Conservation (phyloP, 2,888 invertebrate species). For the Carcina quercana region DNA sequence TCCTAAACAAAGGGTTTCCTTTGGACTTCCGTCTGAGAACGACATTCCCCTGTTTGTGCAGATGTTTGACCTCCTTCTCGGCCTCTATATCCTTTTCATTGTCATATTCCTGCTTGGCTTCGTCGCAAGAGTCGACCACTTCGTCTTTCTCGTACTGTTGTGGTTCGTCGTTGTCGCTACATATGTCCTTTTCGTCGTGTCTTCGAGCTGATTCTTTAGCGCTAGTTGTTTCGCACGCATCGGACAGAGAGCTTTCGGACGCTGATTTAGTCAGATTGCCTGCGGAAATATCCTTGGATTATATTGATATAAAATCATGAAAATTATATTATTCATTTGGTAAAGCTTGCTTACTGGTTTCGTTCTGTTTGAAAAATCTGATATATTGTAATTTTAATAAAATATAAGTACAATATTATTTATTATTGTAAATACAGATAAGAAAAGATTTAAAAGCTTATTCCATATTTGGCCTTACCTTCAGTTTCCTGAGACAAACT, state of each 20-base stretch:
- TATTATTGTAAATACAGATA: no score
- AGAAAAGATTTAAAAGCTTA: no score
- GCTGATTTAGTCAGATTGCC: conserved; percentile 82
- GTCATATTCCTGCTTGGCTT: conserved; percentile 45
- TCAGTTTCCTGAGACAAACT: conserved; percentile 80
- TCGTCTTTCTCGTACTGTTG: conserved; percentile 27
- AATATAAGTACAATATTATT: no score
- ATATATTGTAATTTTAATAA: no score
- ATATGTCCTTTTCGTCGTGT: conserved; percentile 82
- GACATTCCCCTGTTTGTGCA: conserved; percentile 69
- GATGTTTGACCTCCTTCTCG: conserved; percentile 32
- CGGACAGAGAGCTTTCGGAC: conserved; percentile 92
- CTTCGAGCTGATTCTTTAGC: conserved; percentile 81
- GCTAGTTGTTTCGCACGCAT: conserved; percentile 78
- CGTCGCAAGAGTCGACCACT: conserved; percentile 48
- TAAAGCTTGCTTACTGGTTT: not conserved
- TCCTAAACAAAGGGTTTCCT: conserved; percentile 78
- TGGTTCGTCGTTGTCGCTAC: conserved; percentile 78
- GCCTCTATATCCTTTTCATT: conserved; percentile 47
- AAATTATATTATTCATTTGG: not conserved
- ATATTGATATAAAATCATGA: not conserved
- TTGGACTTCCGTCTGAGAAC: conserved; percentile 77
- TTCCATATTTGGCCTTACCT: no score
- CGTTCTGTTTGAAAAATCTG: no score
- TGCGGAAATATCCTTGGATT: conserved; percentile 12